Base-by-base conservation (phyloP, 2,113 vertebrate species). In the Gambusia affinis region DNA sequence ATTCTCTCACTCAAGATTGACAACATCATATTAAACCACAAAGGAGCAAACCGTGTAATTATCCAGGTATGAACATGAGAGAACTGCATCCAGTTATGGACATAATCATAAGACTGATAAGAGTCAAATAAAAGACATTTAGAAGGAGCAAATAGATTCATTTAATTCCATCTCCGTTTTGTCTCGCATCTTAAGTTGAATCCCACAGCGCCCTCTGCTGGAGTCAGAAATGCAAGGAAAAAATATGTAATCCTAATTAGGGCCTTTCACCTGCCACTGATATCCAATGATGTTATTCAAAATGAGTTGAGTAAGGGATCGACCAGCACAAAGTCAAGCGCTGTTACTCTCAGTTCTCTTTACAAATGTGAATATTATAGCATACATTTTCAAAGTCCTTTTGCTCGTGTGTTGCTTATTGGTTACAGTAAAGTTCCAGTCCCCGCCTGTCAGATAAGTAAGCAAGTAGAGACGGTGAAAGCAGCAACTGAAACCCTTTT, bases 171-270 rank as follows among this genome's bases (percentile, higher is more conserved):
- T 63, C 76, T 31, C 60, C 12, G 33, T 42, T 24, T 28, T 37
- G 22, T 70, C 22, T 73, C 17, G 72, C 44, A 64, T 69, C 31
- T 14, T 60, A 85, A 75, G 6, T 63, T 72, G 82, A 78, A 61
- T 70, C 61, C 79, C 62, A 87, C 85, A 90, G 73, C 44, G 87
- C 89, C 88, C 86, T 80, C 92, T 93, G 82, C 87, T 89, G 37
- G 64, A 75, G 33, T 15, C 47, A 39, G 44, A 68, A 62, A 65
- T 33, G 3, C 22, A 39, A 57, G 4, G n/a, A n/a, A 66, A n/a
- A 10, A 47, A 75, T 72, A 66, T 66, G 67, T 69, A 24, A 14
- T 22, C 11, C 61, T 71, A 28, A 70, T 64, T n/a, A 76, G 3
- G 1, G 28, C 33, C 78, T 78, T 42, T 80, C 73, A 79, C 39